Base-by-base conservation (phyloP, 2,888 invertebrate species). In the Eupithecia centaureata region DNA sequence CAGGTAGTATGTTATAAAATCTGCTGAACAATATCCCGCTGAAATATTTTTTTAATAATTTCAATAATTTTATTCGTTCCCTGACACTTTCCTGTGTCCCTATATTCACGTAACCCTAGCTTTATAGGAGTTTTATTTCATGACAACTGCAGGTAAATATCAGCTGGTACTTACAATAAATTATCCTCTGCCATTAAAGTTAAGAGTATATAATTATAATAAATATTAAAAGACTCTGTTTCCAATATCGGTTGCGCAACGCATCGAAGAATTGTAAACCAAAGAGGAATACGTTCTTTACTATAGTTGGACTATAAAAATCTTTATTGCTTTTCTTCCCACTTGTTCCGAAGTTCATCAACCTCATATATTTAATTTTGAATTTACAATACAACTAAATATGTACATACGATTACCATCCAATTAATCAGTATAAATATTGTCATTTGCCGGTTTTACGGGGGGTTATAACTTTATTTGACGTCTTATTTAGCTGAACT, bases 241-340 rank as follows among this genome's bases (percentile, higher is more conserved):
- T 71, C 52, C 67, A 71, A 69, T 73, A 71, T 64, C 75, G 76
- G 79, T 83, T 84, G 80, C 79, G 79, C 80, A 85, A 80, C 75
- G 76, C 74, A 78, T 70, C 71, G 67, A 70, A 62, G 68, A 82
- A 84, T 82, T 80, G 76, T 76, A 79, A 84, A 79, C 80, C 76
- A 79, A 84, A 84, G 77, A 83, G 81, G 82, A 84, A 76, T 85
- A 84, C 18, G 30, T 47, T 28, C 77, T 81, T 82, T 81, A 42
- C 60, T 60, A 60, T 67, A 81, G 83, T 84, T 78, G 79, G 80
- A 79, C 86, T 82, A 89, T 90, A 90, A 91, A 88, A 88, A 84
- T 78, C 76, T 89, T 90, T 90, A 91, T 90, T 79, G 82, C 89
- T 86, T 88, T 87, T 88, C 89, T 89, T 90, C 88, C 88, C 87